Base-by-base conservation (phyloP, 2,797 vertebrate genomes). In the Lycodopsis pacificus region DNA sequence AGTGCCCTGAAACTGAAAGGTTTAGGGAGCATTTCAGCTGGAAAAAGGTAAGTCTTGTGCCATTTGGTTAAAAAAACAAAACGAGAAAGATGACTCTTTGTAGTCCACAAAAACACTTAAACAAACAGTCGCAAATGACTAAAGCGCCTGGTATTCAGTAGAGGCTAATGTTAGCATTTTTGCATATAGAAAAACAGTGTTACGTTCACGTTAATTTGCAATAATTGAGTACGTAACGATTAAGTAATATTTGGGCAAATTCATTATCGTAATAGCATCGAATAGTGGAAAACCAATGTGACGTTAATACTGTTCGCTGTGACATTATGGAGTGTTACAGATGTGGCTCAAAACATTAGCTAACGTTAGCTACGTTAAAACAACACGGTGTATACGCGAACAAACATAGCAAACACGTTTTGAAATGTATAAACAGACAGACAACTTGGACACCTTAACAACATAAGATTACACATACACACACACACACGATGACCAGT, bases 1-100 rank as follows among this genome's bases (percentile, higher is more conserved):
- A 87, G 93, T n/a, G 8, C 88, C 15, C 80, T 96, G 48, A 95
- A 95, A 80, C 30, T 96, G 0, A 96, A 96, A 80, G 94, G 94
- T 1, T 0, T 67, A 0, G 94, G 91, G 3, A 36, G 14, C 2
- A 4, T 93, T 25, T 90, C 94, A 7, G 77, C 89, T 3, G 93
- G 92, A 0, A 96, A 96, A 84, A 95, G 93, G 95, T 95, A 80
- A 54, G 92, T 81, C 0, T 76, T 51, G 1, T 32, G 4, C 0
- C 0, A 1, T 68, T 58, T 77, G 0, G 2, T 0, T 6, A 2
- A 19, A 2, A 10, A 30, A 0, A n/a, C n/a, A n/a, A 8, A 17
- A 53, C 54, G 1, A 49, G 11, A 27, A 13, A 32, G 0, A 19
- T 0, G 2, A 17, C 0, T 4, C 14, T 3, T 15, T 73, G 5